A percentile compares a stretch with the other conserved stretches of the same genome.
These are phyloP conservation scores for Oncorhynchus kisutch DNA, from an alignment of 2,113 vertebrate species.

Conservation along the genomic window DNA sequence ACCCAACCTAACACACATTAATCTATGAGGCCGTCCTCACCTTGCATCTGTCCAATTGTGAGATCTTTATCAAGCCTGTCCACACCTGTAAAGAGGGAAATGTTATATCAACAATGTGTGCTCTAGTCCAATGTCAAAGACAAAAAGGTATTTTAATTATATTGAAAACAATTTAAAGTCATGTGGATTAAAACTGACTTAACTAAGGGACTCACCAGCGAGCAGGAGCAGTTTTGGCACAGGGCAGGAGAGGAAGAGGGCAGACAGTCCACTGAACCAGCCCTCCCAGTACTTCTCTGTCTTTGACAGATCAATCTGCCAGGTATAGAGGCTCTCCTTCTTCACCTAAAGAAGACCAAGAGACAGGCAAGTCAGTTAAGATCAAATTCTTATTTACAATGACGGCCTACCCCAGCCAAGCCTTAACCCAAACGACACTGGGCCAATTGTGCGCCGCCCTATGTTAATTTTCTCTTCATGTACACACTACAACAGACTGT, in stretches of 20 bases:
- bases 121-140: too few species aligned
- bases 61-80: conserved; percentile 98
- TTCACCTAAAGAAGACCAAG: conserved; percentile 75
- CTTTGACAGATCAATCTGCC: conserved; percentile 94
- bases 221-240: conserved; percentile 93
- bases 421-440: too few species aligned
- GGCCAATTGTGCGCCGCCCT: too few species aligned
- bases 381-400: too few species aligned
- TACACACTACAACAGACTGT: too few species aligned
- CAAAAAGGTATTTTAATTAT: too few species aligned
- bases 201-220: conserved; percentile 77
- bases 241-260: conserved; percentile 90
- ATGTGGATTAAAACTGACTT: background rate
- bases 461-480: background rate
- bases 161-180: background rate
- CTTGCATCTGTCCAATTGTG: conserved; percentile 99
- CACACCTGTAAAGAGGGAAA: conserved; percentile 78
- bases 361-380: background rate
- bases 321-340: conserved; percentile 91
- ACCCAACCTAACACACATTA: background rate
- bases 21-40: conserved; percentile 61
- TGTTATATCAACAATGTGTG: background rate
- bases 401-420: too few species aligned
- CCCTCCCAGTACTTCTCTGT: conserved; percentile 99
- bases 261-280: conserved; percentile 95